phyloP scores from a whole-genome alignment of 1,140 invertebrate genomes.

The Pseudachorutes palmiensis region DNA sequence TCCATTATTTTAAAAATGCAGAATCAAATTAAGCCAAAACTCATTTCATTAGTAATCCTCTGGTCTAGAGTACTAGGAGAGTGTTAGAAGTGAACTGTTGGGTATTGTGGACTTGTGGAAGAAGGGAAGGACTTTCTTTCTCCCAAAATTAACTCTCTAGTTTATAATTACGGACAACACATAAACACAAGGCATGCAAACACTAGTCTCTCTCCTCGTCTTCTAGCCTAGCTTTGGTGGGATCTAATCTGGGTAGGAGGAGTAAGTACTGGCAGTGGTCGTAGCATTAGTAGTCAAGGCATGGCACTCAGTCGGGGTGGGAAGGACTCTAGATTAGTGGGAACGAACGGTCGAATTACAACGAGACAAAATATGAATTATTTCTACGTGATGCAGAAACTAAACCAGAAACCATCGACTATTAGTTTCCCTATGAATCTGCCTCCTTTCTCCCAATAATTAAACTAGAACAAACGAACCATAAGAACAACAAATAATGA shows the following conservation, averaged over 20 bases:
- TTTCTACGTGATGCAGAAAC: not conserved
- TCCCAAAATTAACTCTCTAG: not conserved
- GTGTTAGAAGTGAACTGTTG: not conserved
- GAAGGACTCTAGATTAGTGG: not conserved
- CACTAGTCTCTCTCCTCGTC: not conserved
- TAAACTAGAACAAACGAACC: not conserved
- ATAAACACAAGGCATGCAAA: not conserved
- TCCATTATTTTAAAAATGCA: not conserved
- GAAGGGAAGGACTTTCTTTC: not conserved
- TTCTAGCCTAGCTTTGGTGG: not conserved
- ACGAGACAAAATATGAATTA: not conserved
- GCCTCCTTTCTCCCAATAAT: not conserved
- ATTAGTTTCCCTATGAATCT: not conserved
- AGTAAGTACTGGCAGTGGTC: no score
- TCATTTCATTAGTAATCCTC: constrained; percentile 4
- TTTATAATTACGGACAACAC: constrained; percentile 1
- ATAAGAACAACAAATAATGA: not conserved
- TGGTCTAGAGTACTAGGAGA: not conserved
- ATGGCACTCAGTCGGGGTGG: no score
- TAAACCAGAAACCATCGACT: not conserved
- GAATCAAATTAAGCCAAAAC: constrained; percentile 7
- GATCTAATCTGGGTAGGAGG: not conserved
- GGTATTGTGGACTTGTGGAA: not conserved
- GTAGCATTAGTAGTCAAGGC: not conserved
- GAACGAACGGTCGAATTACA: not conserved